Conservation (phyloP, 2,888 invertebrate species). For the Hedychridium roseum region DNA sequence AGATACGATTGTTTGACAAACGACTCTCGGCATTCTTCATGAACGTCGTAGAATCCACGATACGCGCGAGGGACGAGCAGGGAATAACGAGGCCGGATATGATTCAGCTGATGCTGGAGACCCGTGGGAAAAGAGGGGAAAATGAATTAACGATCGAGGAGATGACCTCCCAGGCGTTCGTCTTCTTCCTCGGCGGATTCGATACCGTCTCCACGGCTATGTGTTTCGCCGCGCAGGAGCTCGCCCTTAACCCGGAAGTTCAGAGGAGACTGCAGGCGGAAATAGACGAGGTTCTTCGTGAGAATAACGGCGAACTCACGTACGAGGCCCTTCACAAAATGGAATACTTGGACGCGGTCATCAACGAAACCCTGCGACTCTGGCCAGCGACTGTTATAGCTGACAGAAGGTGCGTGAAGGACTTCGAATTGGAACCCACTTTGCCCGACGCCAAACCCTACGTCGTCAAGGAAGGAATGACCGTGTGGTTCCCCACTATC, state of each 20-base stretch:
- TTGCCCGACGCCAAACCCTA: constrained; percentile 48
- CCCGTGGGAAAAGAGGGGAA: constrained; percentile 20
- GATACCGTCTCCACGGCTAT: constrained; percentile 35
- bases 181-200: constrained; percentile 45
- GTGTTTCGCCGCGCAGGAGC: constrained; percentile 31
- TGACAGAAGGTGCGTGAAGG: constrained; percentile 42
- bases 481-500: constrained; percentile 52
- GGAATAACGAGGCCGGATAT: constrained; percentile 45
- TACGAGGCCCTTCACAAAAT: constrained; percentile 63
- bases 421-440: constrained; percentile 46
- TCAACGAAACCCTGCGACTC: constrained; percentile 44
- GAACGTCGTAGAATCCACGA: constrained; percentile 20
- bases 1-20: background rate
- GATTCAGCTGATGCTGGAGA: constrained; percentile 67
- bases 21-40: constrained; percentile 49
- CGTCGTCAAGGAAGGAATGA: constrained; percentile 46
- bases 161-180: constrained; percentile 63
- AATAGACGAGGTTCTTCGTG: constrained; percentile 39
- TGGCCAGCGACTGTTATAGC: constrained; percentile 38
- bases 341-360: constrained; percentile 67
- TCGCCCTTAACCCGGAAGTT: constrained; percentile 55
- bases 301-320: constrained; percentile 48
- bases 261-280: constrained; percentile 60
- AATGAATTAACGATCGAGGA: constrained; percentile 53
- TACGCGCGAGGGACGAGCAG: constrained; percentile 31